Conservation (phyloP, 23 tunicate species). For the Halocynthia aurantium region DNA sequence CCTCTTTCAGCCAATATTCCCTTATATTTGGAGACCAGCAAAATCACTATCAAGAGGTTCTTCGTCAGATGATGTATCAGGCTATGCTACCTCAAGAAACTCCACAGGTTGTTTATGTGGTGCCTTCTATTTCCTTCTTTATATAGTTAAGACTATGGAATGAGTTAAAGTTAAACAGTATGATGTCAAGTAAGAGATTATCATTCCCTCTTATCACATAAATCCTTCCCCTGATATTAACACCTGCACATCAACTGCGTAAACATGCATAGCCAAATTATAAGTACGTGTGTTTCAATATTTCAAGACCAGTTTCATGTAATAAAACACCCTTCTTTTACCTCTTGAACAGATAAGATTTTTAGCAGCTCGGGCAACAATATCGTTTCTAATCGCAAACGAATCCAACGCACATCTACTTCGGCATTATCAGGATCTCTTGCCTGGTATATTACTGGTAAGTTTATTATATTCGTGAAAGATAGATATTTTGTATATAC, state of each 20-base stretch:
- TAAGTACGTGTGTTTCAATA: no score
- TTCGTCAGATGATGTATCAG: slow-evolving; percentile 77
- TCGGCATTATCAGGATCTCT: slow-evolving; percentile 55
- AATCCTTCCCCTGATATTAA: no score
- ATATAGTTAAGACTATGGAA: no score
- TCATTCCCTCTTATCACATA: no score
- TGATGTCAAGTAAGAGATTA: no score
- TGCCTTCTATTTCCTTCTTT: background rate
- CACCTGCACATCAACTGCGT: no score
- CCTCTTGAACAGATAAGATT: slow-evolving; percentile 28
- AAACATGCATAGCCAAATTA: no score
- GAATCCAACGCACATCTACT: slow-evolving; percentile 25
- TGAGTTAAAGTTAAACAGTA: no score
- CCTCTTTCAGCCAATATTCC: slow-evolving; percentile 77
- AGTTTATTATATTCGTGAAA: background rate
- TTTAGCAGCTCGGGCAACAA: slow-evolving; percentile 60
- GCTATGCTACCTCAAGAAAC: slow-evolving; percentile 64
- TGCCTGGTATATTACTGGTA: slow-evolving; percentile 74
- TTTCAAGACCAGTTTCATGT: no score
- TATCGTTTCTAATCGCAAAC: slow-evolving; percentile 64
- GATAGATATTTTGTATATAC: no score
- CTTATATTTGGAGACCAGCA: slow-evolving; percentile 96
- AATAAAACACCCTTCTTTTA: no score
- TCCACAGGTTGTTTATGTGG: slow-evolving; percentile 23
- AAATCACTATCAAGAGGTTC: slow-evolving; percentile 76